Conservation (phyloP, 2,797 vertebrate genomes). For the Scyliorhinus canicula region DNA sequence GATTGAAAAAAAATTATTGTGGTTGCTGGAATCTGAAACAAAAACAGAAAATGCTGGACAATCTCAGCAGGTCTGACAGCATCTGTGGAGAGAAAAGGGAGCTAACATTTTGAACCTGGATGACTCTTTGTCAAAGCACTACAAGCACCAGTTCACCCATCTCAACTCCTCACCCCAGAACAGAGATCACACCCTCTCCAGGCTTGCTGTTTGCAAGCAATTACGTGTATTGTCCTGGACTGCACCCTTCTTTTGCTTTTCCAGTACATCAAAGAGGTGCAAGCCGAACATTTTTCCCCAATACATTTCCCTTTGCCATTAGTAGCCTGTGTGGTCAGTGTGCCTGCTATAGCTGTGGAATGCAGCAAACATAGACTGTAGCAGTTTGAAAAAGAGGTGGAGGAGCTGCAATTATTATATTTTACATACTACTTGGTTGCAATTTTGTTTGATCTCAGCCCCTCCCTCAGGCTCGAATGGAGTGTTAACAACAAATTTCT, state of each 20-base stretch:
- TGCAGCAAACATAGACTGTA: neutral
- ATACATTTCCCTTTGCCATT: no score
- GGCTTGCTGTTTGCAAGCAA: neutral
- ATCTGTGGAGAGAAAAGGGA: no score
- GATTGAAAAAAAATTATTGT: no score
- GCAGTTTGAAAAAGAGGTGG: neutral
- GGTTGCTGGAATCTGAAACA: no score
- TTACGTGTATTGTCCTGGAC: no score
- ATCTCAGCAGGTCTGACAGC: no score
- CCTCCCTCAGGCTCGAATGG: neutral
- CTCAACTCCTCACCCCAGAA: neutral
- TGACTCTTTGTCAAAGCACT: no score
- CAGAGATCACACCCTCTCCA: neutral
- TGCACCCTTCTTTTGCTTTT: neutral
- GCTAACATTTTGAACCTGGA: no score
- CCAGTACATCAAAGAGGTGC: neutral
- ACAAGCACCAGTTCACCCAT: neutral
- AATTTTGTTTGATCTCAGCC: neutral
- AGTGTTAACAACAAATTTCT: neutral
- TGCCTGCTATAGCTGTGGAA: neutral
- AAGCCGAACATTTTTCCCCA: no score
- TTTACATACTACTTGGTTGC: neutral
- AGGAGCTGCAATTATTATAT: neutral
- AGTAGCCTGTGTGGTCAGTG: neutral
- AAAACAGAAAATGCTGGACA: no score